A percentile compares a stretch with the other conserved stretches of the same genome.
Conservation (phyloP, 1,140 invertebrate species). For the Rhagoletis zephyria region DNA sequence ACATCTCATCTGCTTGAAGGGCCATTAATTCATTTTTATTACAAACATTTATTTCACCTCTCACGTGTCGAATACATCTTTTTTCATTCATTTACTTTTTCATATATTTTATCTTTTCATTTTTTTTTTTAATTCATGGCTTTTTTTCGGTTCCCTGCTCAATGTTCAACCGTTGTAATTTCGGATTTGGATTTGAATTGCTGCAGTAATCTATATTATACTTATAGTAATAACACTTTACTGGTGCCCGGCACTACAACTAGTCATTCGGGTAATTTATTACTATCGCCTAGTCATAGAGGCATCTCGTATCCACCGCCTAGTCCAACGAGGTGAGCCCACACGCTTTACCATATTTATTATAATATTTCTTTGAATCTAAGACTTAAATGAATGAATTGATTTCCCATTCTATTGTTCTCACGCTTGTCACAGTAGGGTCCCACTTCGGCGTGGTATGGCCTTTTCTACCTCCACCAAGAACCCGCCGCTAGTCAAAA, state of each 20-base stretch:
- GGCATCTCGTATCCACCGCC: conserved; percentile 85
- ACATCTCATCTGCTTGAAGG: too few relatives aligned
- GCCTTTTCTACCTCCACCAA: conserved; percentile 78
- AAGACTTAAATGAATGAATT: too few relatives aligned
- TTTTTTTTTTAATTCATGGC: too few relatives aligned
- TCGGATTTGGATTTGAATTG: conserved; percentile 45
- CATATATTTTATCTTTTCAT: not conserved
- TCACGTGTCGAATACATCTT: too few relatives aligned
- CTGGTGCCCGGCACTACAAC: conserved; percentile 75
- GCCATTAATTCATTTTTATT: too few relatives aligned
- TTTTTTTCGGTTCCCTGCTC: conserved; percentile 55
- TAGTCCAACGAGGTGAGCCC: conserved; percentile 78
- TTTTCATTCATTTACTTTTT: conserved; percentile 36
- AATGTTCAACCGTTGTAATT: not conserved
- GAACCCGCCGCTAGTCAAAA: conserved; percentile 84
- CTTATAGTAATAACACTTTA: conserved; percentile 75
- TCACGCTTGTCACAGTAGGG: conserved; percentile 62
- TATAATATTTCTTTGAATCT: not conserved
- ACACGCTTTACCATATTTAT: too few relatives aligned
- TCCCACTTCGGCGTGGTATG: conserved; percentile 79
- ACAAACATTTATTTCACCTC: too few relatives aligned
- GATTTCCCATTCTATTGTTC: too few relatives aligned
- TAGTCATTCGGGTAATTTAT: conserved; percentile 74
- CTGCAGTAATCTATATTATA: conserved; percentile 69
- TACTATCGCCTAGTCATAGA: conserved; percentile 76